Conservation (phyloP, 2,888 invertebrate species). For the Tromatobia lineatoria region DNA sequence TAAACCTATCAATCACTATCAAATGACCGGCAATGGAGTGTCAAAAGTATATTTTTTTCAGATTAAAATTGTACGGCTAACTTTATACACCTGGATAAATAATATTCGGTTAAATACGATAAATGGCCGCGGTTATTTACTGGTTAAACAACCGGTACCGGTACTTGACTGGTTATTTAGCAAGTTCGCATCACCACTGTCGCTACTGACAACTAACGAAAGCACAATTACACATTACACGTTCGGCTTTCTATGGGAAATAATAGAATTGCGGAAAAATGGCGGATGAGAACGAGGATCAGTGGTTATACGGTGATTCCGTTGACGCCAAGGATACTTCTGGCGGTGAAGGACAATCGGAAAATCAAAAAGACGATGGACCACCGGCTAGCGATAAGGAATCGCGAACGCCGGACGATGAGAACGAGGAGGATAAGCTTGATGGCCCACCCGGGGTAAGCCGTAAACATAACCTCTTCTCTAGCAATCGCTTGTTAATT, state of each 20-base stretch:
- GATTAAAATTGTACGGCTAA: no score
- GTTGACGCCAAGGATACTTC: slow-evolving; percentile 86
- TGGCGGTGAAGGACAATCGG: slow-evolving; percentile 74
- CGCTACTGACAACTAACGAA: background rate
- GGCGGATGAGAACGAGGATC: slow-evolving; percentile 94
- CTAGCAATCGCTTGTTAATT: background rate
- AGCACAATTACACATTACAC: background rate
- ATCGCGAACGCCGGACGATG: slow-evolving; percentile 74
- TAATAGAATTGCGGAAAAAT: slow-evolving; percentile 83
- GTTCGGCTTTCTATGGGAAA: slow-evolving; percentile 1
- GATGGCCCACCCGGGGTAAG: slow-evolving; percentile 75
- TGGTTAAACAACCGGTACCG: no score
- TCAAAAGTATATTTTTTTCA: no score
- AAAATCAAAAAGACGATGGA: slow-evolving; percentile 80
- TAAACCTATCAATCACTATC: no score
- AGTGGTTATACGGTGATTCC: slow-evolving; percentile 95
- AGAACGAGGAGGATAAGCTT: slow-evolving; percentile 71
- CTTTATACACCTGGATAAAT: no score
- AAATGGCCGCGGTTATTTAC: no score
- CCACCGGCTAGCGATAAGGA: slow-evolving; percentile 75
- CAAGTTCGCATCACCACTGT: no score
- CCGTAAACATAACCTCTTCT: slow-evolving; percentile 77
- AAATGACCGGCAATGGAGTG: no score
- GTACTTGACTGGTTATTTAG: no score
- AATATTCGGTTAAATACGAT: no score